Percentiles rank a stretch among this genome's conserved stretches.
phyloP scores from a whole-genome alignment of 2,888 invertebrate species.

The Caenorhabditis sulstoni region DNA sequence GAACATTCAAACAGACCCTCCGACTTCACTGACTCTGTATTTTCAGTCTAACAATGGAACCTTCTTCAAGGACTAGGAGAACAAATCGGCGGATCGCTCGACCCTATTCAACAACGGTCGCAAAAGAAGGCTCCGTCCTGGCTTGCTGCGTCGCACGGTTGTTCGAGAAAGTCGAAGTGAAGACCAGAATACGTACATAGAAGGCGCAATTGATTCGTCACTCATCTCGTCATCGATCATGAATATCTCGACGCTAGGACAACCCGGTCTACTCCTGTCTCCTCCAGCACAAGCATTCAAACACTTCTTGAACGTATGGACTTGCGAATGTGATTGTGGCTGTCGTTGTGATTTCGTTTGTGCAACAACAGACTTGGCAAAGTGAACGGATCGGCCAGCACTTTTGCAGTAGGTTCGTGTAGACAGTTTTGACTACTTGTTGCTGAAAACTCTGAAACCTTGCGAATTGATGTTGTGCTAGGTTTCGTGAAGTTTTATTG shows the following conservation, averaged over 20 bases:
- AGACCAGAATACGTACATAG: slow-evolving; percentile 8
- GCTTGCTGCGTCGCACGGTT: slow-evolving; percentile 49
- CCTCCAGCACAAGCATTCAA: slow-evolving; percentile 50
- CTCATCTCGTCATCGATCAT: slow-evolving; percentile 53
- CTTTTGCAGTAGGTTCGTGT: too few relatives aligned
- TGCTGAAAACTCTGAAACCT: too few relatives aligned
- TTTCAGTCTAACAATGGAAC: slow-evolving; percentile 47
- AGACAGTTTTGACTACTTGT: too few relatives aligned
- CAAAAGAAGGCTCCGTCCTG: slow-evolving; percentile 58
- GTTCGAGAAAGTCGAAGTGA: slow-evolving; percentile 36
- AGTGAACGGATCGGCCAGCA: slow-evolving; percentile 27
- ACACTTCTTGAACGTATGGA: slow-evolving; percentile 19
- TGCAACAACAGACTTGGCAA: slow-evolving; percentile 48
- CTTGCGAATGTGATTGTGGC: slow-evolving; percentile 43
- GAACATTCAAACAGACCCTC: neutral
- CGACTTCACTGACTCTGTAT: neutral
- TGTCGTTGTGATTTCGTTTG: slow-evolving; percentile 51
- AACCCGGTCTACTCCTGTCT: slow-evolving; percentile 52
- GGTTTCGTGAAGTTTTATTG: too few relatives aligned
- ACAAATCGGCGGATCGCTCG: slow-evolving; percentile 15
- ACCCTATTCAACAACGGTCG: slow-evolving; percentile 43
- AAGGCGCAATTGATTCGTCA: slow-evolving; percentile 48
- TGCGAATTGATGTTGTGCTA: too few relatives aligned
- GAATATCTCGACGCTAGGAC: slow-evolving; percentile 43
- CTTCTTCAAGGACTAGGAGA: slow-evolving; percentile 35